Evolutionary conservation across 2,113 vertebrate genomes (phyloP).

Genomic region (Charadrius vociferus): DNA sequence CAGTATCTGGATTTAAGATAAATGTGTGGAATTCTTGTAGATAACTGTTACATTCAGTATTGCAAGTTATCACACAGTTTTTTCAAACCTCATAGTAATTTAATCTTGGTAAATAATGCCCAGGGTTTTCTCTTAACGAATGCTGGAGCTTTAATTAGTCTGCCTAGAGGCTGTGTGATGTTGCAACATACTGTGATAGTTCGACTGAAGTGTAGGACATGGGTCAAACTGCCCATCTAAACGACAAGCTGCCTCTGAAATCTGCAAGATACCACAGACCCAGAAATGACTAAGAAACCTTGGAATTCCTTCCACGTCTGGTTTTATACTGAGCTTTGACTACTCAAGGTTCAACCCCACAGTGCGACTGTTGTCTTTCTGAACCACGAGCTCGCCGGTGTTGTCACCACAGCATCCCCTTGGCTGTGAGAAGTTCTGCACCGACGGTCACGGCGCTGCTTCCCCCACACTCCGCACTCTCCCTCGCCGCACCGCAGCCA

Average conservation of each 20-base stretch:
- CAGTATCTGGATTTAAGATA: neutral
- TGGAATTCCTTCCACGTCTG: neutral
- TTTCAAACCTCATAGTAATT: neutral
- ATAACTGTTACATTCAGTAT: neutral
- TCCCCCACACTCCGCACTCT: neutral
- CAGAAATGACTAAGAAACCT: neutral
- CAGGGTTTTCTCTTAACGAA: neutral
- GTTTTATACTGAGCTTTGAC: neutral
- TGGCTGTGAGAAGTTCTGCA: fast-evolving
- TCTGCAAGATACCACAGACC: neutral
- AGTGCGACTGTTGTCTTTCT: neutral
- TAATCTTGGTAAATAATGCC: neutral
- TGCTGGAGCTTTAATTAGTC: neutral
- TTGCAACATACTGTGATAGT: neutral
- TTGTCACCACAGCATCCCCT: too few relatives aligned
- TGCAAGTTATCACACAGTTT: neutral
- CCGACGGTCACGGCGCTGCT: neutral
- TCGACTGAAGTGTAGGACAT: neutral
- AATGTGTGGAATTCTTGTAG: neutral
- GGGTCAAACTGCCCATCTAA: neutral
- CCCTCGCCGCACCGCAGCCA: neutral
- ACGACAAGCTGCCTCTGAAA: neutral
- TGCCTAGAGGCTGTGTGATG: neutral
- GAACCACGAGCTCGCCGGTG: neutral
- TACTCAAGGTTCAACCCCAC: neutral